phyloP scores from a whole-genome alignment of 1,140 invertebrate species.

The Araneus ventricosus region DNA sequence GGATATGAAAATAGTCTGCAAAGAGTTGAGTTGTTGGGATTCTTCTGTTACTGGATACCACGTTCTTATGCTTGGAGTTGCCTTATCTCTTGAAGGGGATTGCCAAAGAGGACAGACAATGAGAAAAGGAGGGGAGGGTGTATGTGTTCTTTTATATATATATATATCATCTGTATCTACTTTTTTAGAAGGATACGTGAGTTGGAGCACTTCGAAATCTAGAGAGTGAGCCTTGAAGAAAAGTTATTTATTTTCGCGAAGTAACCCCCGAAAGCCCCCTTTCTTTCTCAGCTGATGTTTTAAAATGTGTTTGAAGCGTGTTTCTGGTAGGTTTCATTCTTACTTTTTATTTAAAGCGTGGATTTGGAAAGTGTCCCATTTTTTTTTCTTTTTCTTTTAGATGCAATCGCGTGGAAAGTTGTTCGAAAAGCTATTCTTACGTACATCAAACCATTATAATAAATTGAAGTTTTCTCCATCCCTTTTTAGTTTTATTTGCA shows the following conservation, averaged over 20 bases:
- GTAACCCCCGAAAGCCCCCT: not conserved
- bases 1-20: not conserved
- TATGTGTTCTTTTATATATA: not conserved
- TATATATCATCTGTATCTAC: not conserved
- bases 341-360: not conserved
- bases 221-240: not conserved
- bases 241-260: constrained; percentile 11
- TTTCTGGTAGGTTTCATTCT: constrained; percentile 4
- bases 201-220: not conserved
- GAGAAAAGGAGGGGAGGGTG: not conserved
- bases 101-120: not conserved
- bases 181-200: not conserved
- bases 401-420: not conserved
- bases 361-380: constrained; percentile 21
- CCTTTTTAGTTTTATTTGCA: no score
- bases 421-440: not conserved
- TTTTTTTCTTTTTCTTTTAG: not conserved
- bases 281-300: not conserved
- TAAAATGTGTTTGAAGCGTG: not conserved
- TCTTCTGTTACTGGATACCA: not conserved
- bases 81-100: not conserved
- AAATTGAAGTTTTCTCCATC: not conserved
- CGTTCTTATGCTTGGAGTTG: not conserved
- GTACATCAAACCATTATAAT: not conserved
- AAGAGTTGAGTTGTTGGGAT: constrained; percentile 18